Percentiles rank a stretch among this genome's conserved stretches.
These are phyloP conservation scores for Piliocolobus tephrosceles DNA, from an alignment of 2,113 vertebrate species.

Conservation along the genomic window DNA sequence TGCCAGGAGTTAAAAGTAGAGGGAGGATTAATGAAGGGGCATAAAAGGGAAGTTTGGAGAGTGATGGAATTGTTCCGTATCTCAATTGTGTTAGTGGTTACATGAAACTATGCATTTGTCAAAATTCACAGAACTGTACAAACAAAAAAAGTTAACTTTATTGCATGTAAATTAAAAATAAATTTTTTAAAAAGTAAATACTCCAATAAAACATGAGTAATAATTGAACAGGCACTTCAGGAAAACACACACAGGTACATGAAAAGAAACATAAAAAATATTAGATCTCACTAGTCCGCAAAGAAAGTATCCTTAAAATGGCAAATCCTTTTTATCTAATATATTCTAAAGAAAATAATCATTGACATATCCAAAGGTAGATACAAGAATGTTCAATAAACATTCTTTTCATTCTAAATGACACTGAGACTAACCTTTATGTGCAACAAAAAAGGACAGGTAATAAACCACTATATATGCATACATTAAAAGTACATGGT, in stretches of 20 bases:
- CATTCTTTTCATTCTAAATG: background rate
- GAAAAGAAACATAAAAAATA: background rate
- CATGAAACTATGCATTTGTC: background rate
- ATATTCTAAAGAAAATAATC: background rate
- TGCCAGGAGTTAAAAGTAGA: background rate
- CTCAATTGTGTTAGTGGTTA: background rate
- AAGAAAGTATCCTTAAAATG: background rate
- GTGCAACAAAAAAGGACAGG: background rate
- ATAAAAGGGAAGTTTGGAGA: background rate
- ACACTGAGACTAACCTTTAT: background rate
- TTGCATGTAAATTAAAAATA: too few relatives aligned
- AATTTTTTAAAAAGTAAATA: background rate
- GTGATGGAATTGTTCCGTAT: background rate
- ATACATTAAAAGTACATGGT: background rate
- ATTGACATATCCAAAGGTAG: background rate
- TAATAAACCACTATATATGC: background rate
- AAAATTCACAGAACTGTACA: background rate
- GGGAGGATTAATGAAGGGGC: background rate
- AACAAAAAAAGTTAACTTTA: background rate
- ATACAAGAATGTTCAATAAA: background rate
- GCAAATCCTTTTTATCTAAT: background rate
- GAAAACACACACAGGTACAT: background rate
- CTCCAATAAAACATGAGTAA: background rate
- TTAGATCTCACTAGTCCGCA: background rate
- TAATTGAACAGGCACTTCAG: background rate